Evolutionary conservation across 2,888 invertebrate genomes (phyloP).

Genomic region (Auanema sp.): DNA sequence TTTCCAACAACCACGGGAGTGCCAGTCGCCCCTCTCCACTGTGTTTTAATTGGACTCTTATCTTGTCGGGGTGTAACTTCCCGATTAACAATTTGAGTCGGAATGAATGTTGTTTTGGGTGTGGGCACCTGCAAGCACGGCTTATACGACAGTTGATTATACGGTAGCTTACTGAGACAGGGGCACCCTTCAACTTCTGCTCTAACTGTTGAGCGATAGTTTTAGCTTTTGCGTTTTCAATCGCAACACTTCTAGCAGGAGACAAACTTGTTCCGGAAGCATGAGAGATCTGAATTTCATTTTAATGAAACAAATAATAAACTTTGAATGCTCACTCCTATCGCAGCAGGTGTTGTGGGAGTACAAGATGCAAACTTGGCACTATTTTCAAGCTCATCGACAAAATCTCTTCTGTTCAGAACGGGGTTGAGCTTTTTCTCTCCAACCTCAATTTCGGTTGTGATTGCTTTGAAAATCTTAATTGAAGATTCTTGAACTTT

Average conservation of each 20-base stretch:
- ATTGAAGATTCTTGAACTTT: conserved; percentile 15
- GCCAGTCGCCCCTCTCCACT: conserved; percentile 39
- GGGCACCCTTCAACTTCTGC: conserved; percentile 24
- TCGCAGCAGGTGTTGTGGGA: neutral
- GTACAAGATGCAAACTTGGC: neutral
- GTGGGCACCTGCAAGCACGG: neutral
- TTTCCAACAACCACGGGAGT: conserved; percentile 46
- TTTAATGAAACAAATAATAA: too few relatives aligned
- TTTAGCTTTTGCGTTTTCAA: conserved; percentile 29
- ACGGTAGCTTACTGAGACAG: neutral
- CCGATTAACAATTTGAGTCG: neutral
- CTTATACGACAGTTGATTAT: neutral
- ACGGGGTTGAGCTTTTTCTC: neutral
- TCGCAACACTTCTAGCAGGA: conserved; percentile 29
- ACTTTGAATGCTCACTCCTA: neutral
- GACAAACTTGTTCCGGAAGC: conserved; percentile 10
- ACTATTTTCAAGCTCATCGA: neutral
- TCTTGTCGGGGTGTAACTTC: conserved; percentile 1
- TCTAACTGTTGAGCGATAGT: conserved; percentile 32
- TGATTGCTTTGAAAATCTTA: too few relatives aligned
- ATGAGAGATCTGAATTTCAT: too few relatives aligned
- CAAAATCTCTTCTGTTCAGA: neutral
- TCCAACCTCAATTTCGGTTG: too few relatives aligned
- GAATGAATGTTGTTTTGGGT: conserved; percentile 7
- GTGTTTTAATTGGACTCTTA: conserved; percentile 27